Evolutionary conservation across 37 sponge, comb jelly and placozoan species (phyloP), one percentile per base, ranked within the genome.

Genomic region (Bolinopsis microptera): DNA sequence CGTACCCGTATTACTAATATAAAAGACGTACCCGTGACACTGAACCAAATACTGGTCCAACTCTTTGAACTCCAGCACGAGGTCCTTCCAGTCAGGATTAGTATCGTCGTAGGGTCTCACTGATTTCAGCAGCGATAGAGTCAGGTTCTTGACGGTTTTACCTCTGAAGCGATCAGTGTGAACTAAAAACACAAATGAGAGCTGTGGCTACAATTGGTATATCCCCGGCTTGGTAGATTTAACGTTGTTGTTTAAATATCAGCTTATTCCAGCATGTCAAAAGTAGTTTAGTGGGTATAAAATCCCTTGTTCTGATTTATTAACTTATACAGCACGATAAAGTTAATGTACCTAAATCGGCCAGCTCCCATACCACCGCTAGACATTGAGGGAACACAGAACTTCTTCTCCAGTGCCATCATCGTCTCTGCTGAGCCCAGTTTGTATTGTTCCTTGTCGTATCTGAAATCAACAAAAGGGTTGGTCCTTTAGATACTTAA

Each of bases 371-470:
- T 28, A 2, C 90, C 90, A 28, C 90, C 90, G 21, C 61, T 48
- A 23, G 24, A 28, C 41, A 86, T 39, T 8, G 39, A 38, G 18
- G 90, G 90, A 28, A 86, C 90, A 27, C 90, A 5, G 26, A 86
- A 86, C 61, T 86, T 86, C 90, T 86, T 86, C 61, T 86, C 90
- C 25, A 86, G 90, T 18, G 90, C 90, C 90, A 86, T 86, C 90
- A 86, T 86, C 28, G 36, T 86, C 28, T 86, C 90, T 24, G 90
- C 90, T 5, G 90, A 86, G n/a, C 90, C 90, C 26, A 86, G 27
- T 38, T 86, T 86, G 90, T 86, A 86, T 48, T 86, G 90, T 13
- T 86, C 90, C 90, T 86, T 86, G 61, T 86, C 90, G 35, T 86
- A 86, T 38, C 90, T 86, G 30, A 40, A 23, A 35, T 24, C 5